These are phyloP conservation scores for Drosophila eugracilis DNA, from an alignment of 1,140 invertebrate species.

Conservation along the genomic window DNA sequence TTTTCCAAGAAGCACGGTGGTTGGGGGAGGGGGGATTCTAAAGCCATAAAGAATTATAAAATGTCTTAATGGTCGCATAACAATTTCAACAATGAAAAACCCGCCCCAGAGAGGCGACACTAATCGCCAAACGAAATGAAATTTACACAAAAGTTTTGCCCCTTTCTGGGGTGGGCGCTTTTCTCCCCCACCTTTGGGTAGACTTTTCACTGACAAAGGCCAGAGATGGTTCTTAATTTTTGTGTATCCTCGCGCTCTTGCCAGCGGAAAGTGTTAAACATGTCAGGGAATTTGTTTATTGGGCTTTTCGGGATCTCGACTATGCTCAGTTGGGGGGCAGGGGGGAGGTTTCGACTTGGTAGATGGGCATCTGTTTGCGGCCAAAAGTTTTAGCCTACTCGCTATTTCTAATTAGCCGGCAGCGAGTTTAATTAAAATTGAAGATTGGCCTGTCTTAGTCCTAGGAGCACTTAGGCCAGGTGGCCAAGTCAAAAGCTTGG, in stretches of 20 bases:
- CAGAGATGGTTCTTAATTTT: constrained; percentile 58
- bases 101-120: constrained; percentile 65
- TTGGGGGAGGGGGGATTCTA: neutral
- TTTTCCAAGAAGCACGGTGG: no score
- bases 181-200: neutral
- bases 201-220: constrained; percentile 58
- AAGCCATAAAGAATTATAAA: constrained; percentile 80
- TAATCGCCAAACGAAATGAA: constrained; percentile 83
- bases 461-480: constrained; percentile 52
- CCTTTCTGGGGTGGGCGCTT: no score
- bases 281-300: constrained; percentile 84
- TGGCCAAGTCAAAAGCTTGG: constrained; percentile 50
- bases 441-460: constrained; percentile 41
- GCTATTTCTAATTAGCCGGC: constrained; percentile 76
- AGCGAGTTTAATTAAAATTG: constrained; percentile 80
- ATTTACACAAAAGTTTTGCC: constrained; percentile 77
- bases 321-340: constrained; percentile 8
- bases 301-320: constrained; percentile 63
- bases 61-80: constrained; percentile 81
- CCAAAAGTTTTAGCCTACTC: constrained; percentile 31
- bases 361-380: constrained; percentile 58
- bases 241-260: constrained; percentile 56
- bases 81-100: constrained; percentile 78
- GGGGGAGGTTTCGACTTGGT: neutral
- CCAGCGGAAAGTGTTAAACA: constrained; percentile 81